These are phyloP conservation scores for Prunella fulvescens DNA, from an alignment of 2,113 vertebrate species.

Conservation along the genomic window DNA sequence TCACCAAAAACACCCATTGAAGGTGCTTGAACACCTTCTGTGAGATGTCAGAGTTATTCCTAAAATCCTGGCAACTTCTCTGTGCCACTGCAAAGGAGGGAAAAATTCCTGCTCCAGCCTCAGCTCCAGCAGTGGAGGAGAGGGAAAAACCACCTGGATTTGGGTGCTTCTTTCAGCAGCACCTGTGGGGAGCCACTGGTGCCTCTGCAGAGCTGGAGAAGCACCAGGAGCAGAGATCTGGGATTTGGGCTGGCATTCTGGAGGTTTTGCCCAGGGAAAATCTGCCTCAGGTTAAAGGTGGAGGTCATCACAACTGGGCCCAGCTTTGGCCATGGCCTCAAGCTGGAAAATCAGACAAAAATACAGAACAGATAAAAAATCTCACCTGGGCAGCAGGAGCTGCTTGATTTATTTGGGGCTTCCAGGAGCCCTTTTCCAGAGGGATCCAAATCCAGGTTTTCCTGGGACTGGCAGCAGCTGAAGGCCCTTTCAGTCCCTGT, in stretches of 20 bases:
- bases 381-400: not conserved
- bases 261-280: not conserved
- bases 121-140: not conserved
- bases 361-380: not conserved
- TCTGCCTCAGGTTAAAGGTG: not conserved
- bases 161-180: not conserved
- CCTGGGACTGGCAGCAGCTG: not conserved
- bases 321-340: not conserved
- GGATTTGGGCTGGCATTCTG: accelerated
- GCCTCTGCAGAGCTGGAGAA: not conserved
- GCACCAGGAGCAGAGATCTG: not conserved
- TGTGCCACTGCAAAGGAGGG: not conserved
- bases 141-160: not conserved
- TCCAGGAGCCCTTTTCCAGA: not conserved
- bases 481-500: not conserved
- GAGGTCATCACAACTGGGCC: not conserved
- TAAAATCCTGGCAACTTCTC: not conserved
- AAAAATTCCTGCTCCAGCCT: not conserved
- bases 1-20: not conserved
- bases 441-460: not conserved
- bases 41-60: not conserved
- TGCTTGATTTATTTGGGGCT: not conserved
- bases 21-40: not conserved
- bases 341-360: not conserved
- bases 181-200: accelerated